phyloP scores from a whole-genome alignment of 2,888 invertebrate genomes.

The Epirrita christyi region DNA sequence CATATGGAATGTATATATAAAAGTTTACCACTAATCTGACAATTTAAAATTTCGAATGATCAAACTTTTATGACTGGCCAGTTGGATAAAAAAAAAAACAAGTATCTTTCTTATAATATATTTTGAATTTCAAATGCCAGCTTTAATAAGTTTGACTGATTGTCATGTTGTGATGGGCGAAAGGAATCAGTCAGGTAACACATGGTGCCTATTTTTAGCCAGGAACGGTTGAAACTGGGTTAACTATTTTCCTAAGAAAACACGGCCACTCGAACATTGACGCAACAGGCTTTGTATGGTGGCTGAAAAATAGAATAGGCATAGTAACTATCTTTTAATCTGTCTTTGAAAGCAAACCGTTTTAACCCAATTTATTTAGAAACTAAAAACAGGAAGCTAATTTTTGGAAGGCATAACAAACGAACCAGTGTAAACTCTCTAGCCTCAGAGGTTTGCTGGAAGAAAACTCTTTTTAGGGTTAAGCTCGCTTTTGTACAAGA shows the following conservation, averaged over 20 bases:
- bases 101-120: too few species aligned
- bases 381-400: conserved; percentile 61
- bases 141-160: conserved; percentile 49
- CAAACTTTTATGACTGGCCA: not conserved
- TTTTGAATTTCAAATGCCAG: too few species aligned
- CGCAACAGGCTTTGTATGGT: conserved; percentile 60
- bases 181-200: conserved; percentile 69
- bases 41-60: too few species aligned
- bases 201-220: conserved; percentile 48
- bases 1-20: too few species aligned
- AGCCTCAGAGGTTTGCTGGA: too few species aligned
- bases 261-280: conserved; percentile 70
- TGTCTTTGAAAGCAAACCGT: conserved; percentile 63
- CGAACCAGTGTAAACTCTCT: too few species aligned
- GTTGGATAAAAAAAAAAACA: not conserved
- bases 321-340: conserved; percentile 16
- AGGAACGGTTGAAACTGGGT: conserved; percentile 76
- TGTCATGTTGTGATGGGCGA: conserved; percentile 47
- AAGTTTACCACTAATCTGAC: too few species aligned
- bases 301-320: conserved; percentile 38
- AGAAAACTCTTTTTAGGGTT: too few species aligned
- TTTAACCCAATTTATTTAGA: conserved; percentile 62
- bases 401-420: too few species aligned
- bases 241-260: conserved; percentile 78
- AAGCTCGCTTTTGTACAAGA: too few species aligned